Evolutionary conservation across 2,113 vertebrate species (phyloP).

Genomic region (Natator depressus): DNA sequence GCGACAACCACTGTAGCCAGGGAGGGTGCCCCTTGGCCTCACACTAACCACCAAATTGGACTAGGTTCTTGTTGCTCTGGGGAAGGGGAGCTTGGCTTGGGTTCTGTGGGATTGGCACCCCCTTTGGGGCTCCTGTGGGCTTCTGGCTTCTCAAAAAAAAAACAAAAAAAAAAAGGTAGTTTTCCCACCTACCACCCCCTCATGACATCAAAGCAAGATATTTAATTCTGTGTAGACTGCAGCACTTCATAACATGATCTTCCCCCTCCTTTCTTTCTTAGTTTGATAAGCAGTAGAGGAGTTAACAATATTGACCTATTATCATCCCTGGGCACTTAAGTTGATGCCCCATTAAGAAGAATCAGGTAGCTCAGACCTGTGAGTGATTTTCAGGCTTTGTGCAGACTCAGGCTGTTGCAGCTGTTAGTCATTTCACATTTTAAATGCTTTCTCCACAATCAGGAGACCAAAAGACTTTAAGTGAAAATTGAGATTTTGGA

Average conservation of each 20-base stretch:
- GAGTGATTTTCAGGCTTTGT: neutral
- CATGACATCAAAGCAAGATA: neutral
- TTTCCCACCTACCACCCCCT: neutral
- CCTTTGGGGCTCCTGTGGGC: neutral
- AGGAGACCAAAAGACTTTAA: neutral
- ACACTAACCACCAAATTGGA: fast-evolving
- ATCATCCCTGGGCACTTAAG: neutral
- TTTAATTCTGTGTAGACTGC: neutral
- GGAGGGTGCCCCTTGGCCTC: neutral
- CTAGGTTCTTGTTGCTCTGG: neutral
- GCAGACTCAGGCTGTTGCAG: fast-evolving
- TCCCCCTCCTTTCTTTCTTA: neutral
- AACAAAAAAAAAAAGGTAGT: neutral
- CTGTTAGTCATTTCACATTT: neutral
- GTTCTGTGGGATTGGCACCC: neutral
- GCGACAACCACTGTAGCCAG: neutral
- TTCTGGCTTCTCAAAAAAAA: neutral
- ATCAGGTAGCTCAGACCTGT: neutral
- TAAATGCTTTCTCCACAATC: neutral
- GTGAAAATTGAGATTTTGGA: neutral
- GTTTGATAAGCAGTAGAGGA: conserved; percentile 14
- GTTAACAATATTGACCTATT: neutral
- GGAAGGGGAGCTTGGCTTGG: neutral
- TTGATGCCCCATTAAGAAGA: neutral
- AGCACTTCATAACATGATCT: neutral